Evolutionary conservation across 2,113 vertebrate species (phyloP).

Genomic region (Gracilinanus agilis): DNA sequence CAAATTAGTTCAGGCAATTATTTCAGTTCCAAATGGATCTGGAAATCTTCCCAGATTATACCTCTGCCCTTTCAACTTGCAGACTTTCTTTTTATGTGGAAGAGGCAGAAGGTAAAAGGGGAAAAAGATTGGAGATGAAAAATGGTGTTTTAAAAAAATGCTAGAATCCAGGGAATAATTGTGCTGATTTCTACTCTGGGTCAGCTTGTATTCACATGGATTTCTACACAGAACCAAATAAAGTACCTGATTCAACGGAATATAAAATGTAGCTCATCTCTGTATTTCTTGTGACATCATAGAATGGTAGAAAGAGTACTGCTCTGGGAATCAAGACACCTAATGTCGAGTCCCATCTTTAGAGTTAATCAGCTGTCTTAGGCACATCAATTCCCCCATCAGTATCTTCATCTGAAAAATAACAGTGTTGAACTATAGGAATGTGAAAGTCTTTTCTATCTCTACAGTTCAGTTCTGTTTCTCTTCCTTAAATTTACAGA

Average conservation of each 20-base stretch:
- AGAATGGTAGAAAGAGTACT: background rate
- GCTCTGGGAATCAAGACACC: background rate
- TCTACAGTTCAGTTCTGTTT: background rate
- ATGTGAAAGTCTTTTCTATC: background rate
- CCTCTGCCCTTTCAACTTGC: background rate
- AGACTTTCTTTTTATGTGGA: background rate
- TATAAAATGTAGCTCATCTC: background rate
- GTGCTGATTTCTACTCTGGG: background rate
- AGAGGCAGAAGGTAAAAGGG: background rate
- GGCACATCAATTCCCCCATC: background rate
- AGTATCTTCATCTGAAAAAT: background rate
- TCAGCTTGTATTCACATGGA: background rate
- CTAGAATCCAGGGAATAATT: background rate
- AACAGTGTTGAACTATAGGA: background rate
- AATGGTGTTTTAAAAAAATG: background rate
- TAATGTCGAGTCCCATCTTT: background rate
- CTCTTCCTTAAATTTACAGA: background rate
- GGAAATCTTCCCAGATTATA: background rate
- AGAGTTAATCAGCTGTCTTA: background rate
- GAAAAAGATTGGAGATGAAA: background rate
- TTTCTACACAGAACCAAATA: background rate
- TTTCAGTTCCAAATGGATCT: background rate
- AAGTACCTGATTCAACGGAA: background rate
- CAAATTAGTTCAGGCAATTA: background rate
- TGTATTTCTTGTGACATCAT: background rate